A percentile compares a stretch with the other conserved stretches of the same genome.
Evolutionary conservation across 2,113 vertebrate species (phyloP).

Genomic region (Corythoichthys haematopterus): DNA sequence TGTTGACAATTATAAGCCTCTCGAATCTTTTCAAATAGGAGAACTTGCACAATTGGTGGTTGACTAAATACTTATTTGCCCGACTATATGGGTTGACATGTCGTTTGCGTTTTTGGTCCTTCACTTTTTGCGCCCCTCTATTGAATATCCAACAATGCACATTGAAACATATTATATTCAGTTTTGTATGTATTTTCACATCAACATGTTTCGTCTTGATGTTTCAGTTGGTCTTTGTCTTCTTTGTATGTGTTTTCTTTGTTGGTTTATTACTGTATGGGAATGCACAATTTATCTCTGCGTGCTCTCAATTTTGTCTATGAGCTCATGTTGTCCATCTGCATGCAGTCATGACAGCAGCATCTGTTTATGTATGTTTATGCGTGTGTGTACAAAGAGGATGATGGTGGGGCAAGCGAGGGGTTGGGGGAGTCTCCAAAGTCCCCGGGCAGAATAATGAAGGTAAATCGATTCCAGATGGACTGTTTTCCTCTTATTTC

Average conservation of each 20-base stretch:
- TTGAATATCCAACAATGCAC: not conserved
- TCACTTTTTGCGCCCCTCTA: slow-evolving; percentile 11
- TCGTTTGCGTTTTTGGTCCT: slow-evolving; percentile 38
- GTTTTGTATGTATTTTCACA: not conserved
- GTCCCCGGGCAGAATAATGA: slow-evolving; percentile 74
- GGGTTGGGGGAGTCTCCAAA: slow-evolving; percentile 45
- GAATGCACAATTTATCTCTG: slow-evolving; percentile 38
- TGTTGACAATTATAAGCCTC: too few species aligned
- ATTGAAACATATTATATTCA: too few species aligned
- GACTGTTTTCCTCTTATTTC: slow-evolving; percentile 61
- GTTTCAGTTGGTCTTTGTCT: slow-evolving; percentile 1
- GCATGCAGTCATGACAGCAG: slow-evolving; percentile 51
- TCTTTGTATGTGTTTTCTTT: slow-evolving; percentile 4
- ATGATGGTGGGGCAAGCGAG: too few species aligned
- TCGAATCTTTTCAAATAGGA: too few species aligned
- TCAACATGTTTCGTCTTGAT: not conserved
- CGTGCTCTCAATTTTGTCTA: slow-evolving; percentile 36
- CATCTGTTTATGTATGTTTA: slow-evolving; percentile 32
- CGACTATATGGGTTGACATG: too few species aligned
- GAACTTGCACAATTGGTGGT: too few species aligned
- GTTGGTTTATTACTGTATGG: slow-evolving; percentile 17
- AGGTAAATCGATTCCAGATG: slow-evolving; percentile 80
- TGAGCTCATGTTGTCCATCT: slow-evolving; percentile 61
- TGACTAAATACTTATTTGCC: too few species aligned
- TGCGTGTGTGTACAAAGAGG: slow-evolving; percentile 8